Conservation (phyloP, 2,888 invertebrate species). For the Lagria hirta region DNA sequence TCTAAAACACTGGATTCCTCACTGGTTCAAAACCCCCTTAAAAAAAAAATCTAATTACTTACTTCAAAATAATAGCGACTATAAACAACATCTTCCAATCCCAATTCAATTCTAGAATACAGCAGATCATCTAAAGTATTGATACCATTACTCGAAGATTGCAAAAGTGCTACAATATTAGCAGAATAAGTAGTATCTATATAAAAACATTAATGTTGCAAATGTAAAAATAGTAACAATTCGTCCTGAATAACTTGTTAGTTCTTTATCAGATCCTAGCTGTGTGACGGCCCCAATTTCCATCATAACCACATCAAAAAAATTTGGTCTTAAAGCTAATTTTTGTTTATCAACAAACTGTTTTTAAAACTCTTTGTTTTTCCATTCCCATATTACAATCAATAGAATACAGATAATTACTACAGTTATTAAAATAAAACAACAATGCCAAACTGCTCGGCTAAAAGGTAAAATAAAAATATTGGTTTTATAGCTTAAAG, state of each 20-base stretch:
- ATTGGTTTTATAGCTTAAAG: conserved; percentile 65
- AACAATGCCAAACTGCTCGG: conserved; percentile 63
- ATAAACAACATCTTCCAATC: conserved; percentile 62
- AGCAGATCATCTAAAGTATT: conserved; percentile 59
- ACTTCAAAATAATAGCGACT: conserved; percentile 66
- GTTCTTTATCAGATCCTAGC: conserved; percentile 55
- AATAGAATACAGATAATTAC: conserved; percentile 40
- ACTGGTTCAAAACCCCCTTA: too few relatives aligned
- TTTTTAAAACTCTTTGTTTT: conserved; percentile 28
- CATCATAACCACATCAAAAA: conserved; percentile 47
- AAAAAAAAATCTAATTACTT: too few relatives aligned
- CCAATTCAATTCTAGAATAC: conserved; percentile 62
- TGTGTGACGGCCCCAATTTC: conserved; percentile 56
- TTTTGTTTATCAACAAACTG: conserved; percentile 2
- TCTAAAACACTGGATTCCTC: too few relatives aligned
- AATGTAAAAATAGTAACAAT: conserved; percentile 45
- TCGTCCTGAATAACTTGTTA: conserved; percentile 55
- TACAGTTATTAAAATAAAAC: conserved; percentile 54
- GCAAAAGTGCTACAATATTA: conserved; percentile 67
- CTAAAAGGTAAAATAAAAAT: conserved; percentile 68
- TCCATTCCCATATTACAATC: conserved; percentile 46
- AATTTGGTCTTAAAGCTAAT: conserved; percentile 32
- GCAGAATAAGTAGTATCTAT: conserved; percentile 69
- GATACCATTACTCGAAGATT: conserved; percentile 63
- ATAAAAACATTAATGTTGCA: conserved; percentile 59